phyloP scores from a whole-genome alignment of 2,113 vertebrate genomes.

The Silurus meridionalis region DNA sequence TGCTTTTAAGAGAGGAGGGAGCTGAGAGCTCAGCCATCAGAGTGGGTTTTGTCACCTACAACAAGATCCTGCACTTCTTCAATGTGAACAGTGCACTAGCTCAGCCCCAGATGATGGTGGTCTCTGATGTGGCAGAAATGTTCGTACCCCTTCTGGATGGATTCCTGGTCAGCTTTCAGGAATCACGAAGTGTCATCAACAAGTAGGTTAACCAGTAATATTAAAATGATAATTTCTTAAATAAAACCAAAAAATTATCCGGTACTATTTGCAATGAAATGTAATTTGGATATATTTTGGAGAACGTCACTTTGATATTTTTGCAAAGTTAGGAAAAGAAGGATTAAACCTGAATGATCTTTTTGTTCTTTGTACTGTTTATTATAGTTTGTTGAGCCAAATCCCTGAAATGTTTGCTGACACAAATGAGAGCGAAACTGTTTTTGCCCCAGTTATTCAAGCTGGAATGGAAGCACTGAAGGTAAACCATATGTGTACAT shows the following conservation, averaged over 20 bases:
- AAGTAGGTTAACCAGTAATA: conserved; percentile 75
- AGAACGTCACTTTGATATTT: background rate
- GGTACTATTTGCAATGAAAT: background rate
- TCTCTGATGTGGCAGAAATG: conserved; percentile 89
- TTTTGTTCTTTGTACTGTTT: conserved; percentile 16
- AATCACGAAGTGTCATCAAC: conserved; percentile 84
- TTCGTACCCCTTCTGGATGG: conserved; percentile 92
- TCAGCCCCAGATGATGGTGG: conserved; percentile 98
- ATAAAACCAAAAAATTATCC: background rate
- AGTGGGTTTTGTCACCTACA: conserved; percentile 93
- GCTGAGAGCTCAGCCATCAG: conserved; percentile 77
- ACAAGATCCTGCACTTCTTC: conserved; percentile 96
- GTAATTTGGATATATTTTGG: background rate
- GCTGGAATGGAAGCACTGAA: conserved; percentile 93
- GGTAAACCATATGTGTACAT: conserved; percentile 68
- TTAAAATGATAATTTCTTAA: background rate
- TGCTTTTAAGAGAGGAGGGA: conserved; percentile 79
- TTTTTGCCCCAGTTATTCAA: conserved; percentile 90
- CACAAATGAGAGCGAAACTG: conserved; percentile 88
- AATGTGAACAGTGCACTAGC: conserved; percentile 91
- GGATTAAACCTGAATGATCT: background rate
- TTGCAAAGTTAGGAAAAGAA: background rate
- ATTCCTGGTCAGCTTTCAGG: conserved; percentile 90
- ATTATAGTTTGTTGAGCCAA: conserved; percentile 85
- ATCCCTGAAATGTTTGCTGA: conserved; percentile 97